Evolutionary conservation across 2,797 vertebrate species (phyloP).

Genomic region (Salarias fasciatus): DNA sequence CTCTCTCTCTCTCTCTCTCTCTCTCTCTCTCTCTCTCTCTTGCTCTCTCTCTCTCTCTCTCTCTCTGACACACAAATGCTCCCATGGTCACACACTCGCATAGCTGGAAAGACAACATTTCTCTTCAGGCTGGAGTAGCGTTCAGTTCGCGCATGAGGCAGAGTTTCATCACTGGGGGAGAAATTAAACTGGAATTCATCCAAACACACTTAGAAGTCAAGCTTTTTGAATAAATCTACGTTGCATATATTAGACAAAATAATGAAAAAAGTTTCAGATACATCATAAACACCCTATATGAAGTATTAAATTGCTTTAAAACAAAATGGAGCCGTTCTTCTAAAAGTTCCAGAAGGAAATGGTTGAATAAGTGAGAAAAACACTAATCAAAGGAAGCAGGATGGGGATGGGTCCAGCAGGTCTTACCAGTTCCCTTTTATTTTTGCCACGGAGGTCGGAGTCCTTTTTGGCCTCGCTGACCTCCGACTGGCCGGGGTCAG

Average conservation of each 20-base stretch:
- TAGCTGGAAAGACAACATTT: slow-evolving; percentile 64
- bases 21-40: neutral
- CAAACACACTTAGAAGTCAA: too few relatives aligned
- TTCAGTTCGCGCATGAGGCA: neutral
- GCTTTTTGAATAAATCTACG: neutral
- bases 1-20: neutral
- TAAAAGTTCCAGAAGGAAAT: too few relatives aligned
- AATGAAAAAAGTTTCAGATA: too few relatives aligned
- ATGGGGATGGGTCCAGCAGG: neutral
- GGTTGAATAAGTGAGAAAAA: too few relatives aligned
- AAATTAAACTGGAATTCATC: too few relatives aligned
- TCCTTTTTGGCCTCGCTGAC: slow-evolving; percentile 47
- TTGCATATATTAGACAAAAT: too few relatives aligned
- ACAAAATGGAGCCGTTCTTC: too few relatives aligned
- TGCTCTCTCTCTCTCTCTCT: neutral
- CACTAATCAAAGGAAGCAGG: neutral
- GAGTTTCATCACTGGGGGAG: slow-evolving; percentile 1
- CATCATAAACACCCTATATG: too few relatives aligned
- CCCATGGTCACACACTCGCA: slow-evolving; percentile 7
- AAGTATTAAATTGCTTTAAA: too few relatives aligned
- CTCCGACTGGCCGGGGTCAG: slow-evolving; percentile 45
- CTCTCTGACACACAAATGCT: neutral
- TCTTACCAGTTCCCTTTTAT: slow-evolving; percentile 67
- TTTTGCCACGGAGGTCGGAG: slow-evolving; percentile 33
- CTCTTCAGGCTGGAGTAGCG: slow-evolving; percentile 3